Evolutionary conservation across 1,140 invertebrate species (phyloP), one percentile per base, ranked within the genome.

Genomic region (Panagrolaimus sp.): DNA sequence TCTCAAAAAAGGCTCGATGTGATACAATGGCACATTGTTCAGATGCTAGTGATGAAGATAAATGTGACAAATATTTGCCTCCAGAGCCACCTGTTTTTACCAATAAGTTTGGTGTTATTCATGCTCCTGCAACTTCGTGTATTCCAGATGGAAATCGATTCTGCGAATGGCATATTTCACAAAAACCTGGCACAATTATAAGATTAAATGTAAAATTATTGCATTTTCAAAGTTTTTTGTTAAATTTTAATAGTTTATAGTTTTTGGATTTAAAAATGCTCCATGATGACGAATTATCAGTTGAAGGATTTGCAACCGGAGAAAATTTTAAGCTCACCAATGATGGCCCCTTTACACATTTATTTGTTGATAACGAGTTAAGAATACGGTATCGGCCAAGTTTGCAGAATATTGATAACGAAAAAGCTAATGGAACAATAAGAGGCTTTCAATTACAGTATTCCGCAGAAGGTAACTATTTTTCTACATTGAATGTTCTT

Each of bases 371-470:
- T 28, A 71, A 43, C 65, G 14, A 58, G 8, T 63, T 71, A 24
- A 12, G 47, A 28, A 63, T 71, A n/a, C 47, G 32, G 12, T 71
- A 71, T 64, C 15, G n/a, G 2, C 17, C 24, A 14, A 69, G n/a
- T 14, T n/a, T 68, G 28, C 32, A 38, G 26, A 17, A 71, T 15
- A 58, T 26, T 21, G 52, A 26, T 28, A 21, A 26, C 52, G 21
- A 58, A 58, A 58, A 10, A 21, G 52, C 21, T n/a, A 58, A 58
- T 21, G 52, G 28, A 21, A 47, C 43, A 14, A 7, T 72, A n/a
- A 17, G 70, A 38, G 69, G 68, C 14, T 71, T 71, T 38, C 70
- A 71, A 10, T 62, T 71, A n/a, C 70, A 71, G 10, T 71, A 71
- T 44, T 47, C 52, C 12, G 48, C 24, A 12, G 69, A 71, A 48